These are phyloP conservation scores for Mesoclemmys tuberculata DNA, from an alignment of 2,113 vertebrate genomes.

Conservation along the genomic window DNA sequence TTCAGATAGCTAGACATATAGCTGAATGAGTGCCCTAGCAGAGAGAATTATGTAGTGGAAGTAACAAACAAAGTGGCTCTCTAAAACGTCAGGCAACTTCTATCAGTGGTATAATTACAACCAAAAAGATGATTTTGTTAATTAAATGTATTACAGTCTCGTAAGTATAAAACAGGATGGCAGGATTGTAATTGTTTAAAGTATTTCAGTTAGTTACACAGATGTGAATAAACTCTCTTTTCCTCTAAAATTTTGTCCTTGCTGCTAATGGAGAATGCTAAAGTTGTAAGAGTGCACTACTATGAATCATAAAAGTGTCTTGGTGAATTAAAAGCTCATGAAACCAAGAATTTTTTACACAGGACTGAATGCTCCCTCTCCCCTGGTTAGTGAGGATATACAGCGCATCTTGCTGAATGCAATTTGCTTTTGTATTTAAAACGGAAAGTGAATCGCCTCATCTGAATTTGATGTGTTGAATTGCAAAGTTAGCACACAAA, in stretches of 20 bases:
- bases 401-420: background rate
- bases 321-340: constrained; percentile 89
- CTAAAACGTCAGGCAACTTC: constrained; percentile 84
- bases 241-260: constrained; percentile 73
- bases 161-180: constrained; percentile 63
- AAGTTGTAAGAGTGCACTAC: constrained; percentile 82
- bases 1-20: constrained; percentile 82
- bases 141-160: constrained; percentile 85
- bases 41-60: constrained; percentile 83
- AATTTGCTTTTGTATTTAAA: background rate
- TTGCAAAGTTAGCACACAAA: background rate
- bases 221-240: background rate
- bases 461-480: background rate
- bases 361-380: background rate
- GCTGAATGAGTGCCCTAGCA: constrained; percentile 87
- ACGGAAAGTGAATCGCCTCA: background rate
- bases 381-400: background rate
- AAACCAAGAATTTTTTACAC: constrained; percentile 80
- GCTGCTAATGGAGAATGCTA: constrained; percentile 86
- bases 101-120: constrained; percentile 76
- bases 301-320: constrained; percentile 74
- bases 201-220: background rate
- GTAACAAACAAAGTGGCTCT: constrained; percentile 78
- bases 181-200: background rate
- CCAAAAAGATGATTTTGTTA: constrained; percentile 85